These are phyloP conservation scores for Drosophila antonietae DNA, from an alignment of 2,888 invertebrate genomes.

Conservation along the genomic window DNA sequence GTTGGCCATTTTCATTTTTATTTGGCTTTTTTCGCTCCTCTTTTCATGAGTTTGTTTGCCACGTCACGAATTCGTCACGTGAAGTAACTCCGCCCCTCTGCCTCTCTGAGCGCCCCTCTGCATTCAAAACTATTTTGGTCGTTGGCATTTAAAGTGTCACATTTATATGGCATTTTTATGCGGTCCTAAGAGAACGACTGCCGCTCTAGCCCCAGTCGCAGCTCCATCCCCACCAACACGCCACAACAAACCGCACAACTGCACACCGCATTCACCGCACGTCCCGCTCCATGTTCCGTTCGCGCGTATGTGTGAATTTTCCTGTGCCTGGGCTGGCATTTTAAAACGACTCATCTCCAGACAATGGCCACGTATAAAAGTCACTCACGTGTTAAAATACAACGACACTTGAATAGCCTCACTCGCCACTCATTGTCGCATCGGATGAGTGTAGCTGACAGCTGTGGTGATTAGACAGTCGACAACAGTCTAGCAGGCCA, in stretches of 20 bases:
- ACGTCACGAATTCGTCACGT: constrained; percentile 79
- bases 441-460: constrained; percentile 46
- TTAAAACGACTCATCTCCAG: constrained; percentile 58
- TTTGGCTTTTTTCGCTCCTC: constrained; percentile 32
- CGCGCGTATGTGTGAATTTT: constrained; percentile 62
- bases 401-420: constrained; percentile 61
- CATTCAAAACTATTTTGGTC: constrained; percentile 74
- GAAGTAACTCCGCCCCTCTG: constrained; percentile 33
- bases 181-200: constrained; percentile 53
- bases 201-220: neutral
- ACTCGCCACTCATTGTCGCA: constrained; percentile 45
- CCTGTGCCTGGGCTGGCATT: constrained; percentile 65
- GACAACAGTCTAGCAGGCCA: constrained; percentile 14
- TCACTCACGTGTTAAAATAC: constrained; percentile 75
- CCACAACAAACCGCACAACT: constrained; percentile 13
- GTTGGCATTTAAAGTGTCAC: constrained; percentile 81
- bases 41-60: constrained; percentile 31
- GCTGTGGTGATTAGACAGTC: constrained; percentile 45
- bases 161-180: constrained; percentile 79
- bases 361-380: constrained; percentile 63
- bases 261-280: constrained; percentile 7
- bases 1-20: constrained; percentile 67
- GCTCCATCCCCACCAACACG: neutral
- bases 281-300: constrained; percentile 6
- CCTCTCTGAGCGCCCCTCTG: constrained; percentile 8